A percentile compares a stretch with the other conserved stretches of the same genome.
phyloP scores from a whole-genome alignment of 2,888 invertebrate species.

The Cordilura impudica region DNA sequence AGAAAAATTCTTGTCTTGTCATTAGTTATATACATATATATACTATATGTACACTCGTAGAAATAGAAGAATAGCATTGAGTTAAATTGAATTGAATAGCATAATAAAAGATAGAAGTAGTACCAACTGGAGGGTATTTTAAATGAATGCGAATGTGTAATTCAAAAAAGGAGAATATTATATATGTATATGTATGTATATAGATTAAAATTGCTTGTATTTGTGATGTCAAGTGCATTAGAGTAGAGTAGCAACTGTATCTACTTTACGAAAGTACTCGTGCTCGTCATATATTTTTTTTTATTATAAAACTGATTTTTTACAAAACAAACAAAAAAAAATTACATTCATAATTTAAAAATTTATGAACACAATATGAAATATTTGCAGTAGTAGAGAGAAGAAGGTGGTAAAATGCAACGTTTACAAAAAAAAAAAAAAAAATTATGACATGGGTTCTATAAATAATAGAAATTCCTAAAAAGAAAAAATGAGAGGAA shows the following conservation, averaged over 20 bases:
- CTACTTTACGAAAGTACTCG: conserved; percentile 3
- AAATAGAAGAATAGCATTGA: neutral
- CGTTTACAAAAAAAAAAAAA: neutral
- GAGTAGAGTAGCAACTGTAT: conserved; percentile 53
- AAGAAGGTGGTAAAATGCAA: neutral
- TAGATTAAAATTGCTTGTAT: conserved; percentile 12
- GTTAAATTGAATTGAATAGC: conserved; percentile 18
- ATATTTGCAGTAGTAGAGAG: conserved; percentile 1
- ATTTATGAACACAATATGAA: conserved; percentile 46
- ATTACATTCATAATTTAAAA: conserved; percentile 42
- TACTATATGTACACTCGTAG: too few relatives aligned
- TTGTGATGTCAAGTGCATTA: conserved; percentile 59
- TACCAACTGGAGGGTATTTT: conserved; percentile 28
- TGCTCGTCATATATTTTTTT: neutral
- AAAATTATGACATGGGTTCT: conserved; percentile 27
- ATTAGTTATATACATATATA: conserved; percentile 15
- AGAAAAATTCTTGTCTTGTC: conserved; percentile 23
- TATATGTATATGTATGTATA: too few relatives aligned
- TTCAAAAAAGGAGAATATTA: conserved; percentile 2
- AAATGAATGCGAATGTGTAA: neutral
- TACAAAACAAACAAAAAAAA: neutral
- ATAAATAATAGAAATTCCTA: conserved; percentile 32
- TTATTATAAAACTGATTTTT: neutral
- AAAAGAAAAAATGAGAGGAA: conserved; percentile 3
- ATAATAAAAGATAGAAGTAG: conserved; percentile 7